Evolutionary conservation across 2,797 vertebrate species (phyloP).

Genomic region (Falco biarmicus): DNA sequence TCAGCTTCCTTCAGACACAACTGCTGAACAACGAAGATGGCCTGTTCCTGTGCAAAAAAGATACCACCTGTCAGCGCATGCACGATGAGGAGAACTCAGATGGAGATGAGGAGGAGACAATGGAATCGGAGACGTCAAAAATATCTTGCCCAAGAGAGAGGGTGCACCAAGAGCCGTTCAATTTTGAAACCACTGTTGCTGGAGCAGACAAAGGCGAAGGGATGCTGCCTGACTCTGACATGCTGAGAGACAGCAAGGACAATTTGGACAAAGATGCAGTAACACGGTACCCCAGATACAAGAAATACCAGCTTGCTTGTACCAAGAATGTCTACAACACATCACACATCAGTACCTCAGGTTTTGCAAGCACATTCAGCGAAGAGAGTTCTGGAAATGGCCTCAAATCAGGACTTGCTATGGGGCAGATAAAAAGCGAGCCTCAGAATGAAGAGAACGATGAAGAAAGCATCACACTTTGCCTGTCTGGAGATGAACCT

Average conservation of each 20-base stretch:
- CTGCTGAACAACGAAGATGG: constrained; percentile 92
- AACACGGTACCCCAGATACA: constrained; percentile 95
- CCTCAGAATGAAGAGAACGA: constrained; percentile 86
- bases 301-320: constrained; percentile 98
- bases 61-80: constrained; percentile 78
- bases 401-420: constrained; percentile 78
- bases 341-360: constrained; percentile 98
- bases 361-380: constrained; percentile 96
- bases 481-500: constrained; percentile 91
- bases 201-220: constrained; percentile 78
- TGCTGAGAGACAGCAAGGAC: constrained; percentile 84
- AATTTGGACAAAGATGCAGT: constrained; percentile 86
- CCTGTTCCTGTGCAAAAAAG: constrained; percentile 89
- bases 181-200: constrained; percentile 76
- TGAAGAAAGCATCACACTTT: constrained; percentile 89
- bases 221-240: constrained; percentile 79
- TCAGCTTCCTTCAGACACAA: constrained; percentile 97
- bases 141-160: constrained; percentile 84
- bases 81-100: constrained; percentile 83
- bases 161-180: constrained; percentile 81
- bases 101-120: constrained; percentile 87
- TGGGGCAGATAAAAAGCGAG: constrained; percentile 93
- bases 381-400: constrained; percentile 82
- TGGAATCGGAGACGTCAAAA: constrained; percentile 88
- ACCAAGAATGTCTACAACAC: constrained; percentile 97